phyloP scores from a whole-genome alignment of 2,113 vertebrate species.

The Petroica traversi region DNA sequence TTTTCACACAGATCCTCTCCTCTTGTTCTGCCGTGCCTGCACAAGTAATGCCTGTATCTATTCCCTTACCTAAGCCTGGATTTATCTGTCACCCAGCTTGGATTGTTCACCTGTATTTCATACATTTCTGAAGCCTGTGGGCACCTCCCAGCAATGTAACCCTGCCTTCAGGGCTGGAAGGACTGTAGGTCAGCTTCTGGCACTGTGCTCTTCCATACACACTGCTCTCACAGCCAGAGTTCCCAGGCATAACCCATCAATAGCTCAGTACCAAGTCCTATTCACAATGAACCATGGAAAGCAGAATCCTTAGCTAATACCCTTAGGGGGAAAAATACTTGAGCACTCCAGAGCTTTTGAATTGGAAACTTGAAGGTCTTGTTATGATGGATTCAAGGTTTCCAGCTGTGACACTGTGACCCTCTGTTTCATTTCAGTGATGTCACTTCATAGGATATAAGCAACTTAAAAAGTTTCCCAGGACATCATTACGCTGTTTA shows the following conservation, averaged over 20 bases:
- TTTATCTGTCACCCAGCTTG: not conserved
- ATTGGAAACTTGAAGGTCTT: conserved; percentile 28
- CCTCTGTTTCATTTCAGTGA: conserved; percentile 26
- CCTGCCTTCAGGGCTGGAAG: not conserved
- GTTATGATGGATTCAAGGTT: conserved; percentile 48
- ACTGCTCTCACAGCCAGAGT: not conserved
- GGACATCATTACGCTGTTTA: conserved; percentile 41
- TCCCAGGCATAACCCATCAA: not conserved
- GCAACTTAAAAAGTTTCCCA: conserved; percentile 58
- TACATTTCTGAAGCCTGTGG: not conserved
- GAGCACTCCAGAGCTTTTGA: conserved; percentile 9
- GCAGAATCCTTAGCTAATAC: not conserved
- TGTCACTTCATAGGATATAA: conserved; percentile 59
- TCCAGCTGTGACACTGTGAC: conserved; percentile 67
- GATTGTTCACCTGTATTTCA: not conserved
- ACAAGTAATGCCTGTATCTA: not conserved
- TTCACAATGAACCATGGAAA: not conserved
- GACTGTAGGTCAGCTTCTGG: not conserved
- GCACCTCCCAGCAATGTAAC: not conserved
- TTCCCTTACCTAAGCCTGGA: not conserved
- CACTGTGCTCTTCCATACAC: not conserved
- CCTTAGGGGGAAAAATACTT: conserved; percentile 1
- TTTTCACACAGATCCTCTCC: not conserved
- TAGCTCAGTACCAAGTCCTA: not conserved
- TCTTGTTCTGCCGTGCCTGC: not conserved